Conservation (phyloP, 2,888 invertebrate species). For the Melieria omissa region DNA sequence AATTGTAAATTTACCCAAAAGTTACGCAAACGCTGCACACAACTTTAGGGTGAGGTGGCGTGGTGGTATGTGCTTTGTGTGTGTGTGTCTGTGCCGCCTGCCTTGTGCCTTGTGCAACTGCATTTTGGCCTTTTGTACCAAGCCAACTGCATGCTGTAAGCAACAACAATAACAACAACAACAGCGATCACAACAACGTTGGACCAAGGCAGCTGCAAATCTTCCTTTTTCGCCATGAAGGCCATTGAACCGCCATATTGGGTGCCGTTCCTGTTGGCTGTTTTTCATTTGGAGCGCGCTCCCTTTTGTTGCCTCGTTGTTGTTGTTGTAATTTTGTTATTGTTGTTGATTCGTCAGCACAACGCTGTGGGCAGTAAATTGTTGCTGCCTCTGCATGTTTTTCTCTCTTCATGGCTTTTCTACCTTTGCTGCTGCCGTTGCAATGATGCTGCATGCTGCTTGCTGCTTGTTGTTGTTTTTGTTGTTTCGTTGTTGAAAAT, state of each 20-base stretch:
- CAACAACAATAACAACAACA: background rate
- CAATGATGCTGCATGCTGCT: too few species aligned
- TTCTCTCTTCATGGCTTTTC: background rate
- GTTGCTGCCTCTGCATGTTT: conserved; percentile 19
- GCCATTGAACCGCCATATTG: conserved; percentile 34
- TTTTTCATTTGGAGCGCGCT: background rate
- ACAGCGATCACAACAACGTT: conserved; percentile 11
- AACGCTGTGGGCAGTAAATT: conserved; percentile 8
- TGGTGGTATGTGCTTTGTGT: too few species aligned
- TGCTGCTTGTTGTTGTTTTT: too few species aligned
- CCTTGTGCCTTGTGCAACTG: background rate
- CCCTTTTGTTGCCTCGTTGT: conserved; percentile 3
- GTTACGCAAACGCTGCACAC: too few species aligned
- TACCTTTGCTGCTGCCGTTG: too few species aligned
- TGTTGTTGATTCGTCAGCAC: background rate
- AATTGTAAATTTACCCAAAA: too few species aligned
- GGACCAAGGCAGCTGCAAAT: background rate
- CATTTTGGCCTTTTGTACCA: background rate
- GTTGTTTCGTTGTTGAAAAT: background rate
- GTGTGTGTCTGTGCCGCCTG: too few species aligned
- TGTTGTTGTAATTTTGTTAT: conserved; percentile 12
- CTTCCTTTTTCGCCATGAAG: conserved; percentile 20
- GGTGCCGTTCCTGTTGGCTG: conserved; percentile 12
- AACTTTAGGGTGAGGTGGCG: too few species aligned
- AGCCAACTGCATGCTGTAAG: background rate